Conservation (phyloP, 2,797 vertebrate species). For the Urophycis tenuis region DNA sequence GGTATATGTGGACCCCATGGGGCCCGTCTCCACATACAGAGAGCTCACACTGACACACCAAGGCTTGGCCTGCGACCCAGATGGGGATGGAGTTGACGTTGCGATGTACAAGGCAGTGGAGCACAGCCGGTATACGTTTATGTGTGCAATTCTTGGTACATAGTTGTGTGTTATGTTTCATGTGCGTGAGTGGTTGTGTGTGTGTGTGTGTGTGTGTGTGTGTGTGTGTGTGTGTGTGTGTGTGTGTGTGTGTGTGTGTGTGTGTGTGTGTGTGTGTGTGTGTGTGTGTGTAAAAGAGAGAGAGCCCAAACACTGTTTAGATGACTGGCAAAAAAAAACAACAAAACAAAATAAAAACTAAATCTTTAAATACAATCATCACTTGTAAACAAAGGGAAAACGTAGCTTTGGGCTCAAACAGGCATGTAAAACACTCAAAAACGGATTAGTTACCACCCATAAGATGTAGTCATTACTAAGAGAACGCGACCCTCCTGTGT, state of each 20-base stretch:
- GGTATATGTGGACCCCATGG: constrained; percentile 85
- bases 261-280: constrained; percentile 48
- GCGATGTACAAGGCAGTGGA: constrained; percentile 97
- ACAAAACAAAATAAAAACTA: neutral
- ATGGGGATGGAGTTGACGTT: constrained; percentile 88
- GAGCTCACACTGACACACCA: constrained; percentile 87
- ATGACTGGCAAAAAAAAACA: constrained; percentile 54
- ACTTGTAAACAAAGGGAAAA: constrained; percentile 75
- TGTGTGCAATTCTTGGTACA: constrained; percentile 33
- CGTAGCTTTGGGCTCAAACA: constrained; percentile 68
- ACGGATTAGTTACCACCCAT: constrained; percentile 41
- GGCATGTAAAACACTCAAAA: constrained; percentile 52
- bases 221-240: constrained; percentile 52
- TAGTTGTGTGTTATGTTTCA: constrained; percentile 38
- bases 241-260: constrained; percentile 10
- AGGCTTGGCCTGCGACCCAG: constrained; percentile 93
- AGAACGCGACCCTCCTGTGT: constrained; percentile 32
- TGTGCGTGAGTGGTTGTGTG: constrained; percentile 25
- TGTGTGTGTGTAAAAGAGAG: constrained; percentile 31
- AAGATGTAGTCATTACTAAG: constrained; percentile 42
- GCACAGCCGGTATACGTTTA: constrained; percentile 81
- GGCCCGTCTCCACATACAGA: constrained; percentile 86
- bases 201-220: constrained; percentile 39
- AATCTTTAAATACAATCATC: constrained; percentile 72
- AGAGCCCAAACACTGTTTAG: constrained; percentile 61